Percentiles rank a stretch among this genome's conserved stretches.
Conservation (phyloP, 2,888 invertebrate species). For the Brachycybe producta region DNA sequence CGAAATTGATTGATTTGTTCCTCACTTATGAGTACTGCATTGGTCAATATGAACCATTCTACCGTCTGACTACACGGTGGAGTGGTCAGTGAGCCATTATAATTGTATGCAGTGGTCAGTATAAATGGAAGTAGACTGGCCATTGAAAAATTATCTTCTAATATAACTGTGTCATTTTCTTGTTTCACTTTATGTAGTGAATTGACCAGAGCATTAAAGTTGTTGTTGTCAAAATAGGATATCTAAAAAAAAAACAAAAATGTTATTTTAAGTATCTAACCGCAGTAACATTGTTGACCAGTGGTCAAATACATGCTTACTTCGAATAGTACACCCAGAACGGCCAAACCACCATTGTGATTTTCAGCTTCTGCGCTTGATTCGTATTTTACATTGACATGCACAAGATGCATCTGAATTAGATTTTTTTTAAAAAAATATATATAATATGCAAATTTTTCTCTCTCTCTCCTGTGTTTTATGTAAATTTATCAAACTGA, state of each 20-base stretch:
- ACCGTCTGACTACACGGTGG: not conserved
- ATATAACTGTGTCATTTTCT: not conserved
- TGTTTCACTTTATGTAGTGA: not conserved
- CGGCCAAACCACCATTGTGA: not conserved
- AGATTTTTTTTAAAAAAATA: too few relatives aligned
- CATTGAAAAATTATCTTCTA: not conserved
- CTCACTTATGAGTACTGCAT: not conserved
- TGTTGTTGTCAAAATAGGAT: not conserved
- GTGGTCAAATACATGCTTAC: too few relatives aligned
- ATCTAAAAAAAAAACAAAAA: not conserved
- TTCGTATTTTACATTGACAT: not conserved
- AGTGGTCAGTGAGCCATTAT: not conserved
- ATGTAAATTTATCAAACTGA: too few relatives aligned
- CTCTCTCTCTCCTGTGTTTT: too few relatives aligned
- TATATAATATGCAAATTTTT: not conserved
- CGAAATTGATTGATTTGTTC: not conserved
- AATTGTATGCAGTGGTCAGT: not conserved
- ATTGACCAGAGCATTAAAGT: not conserved
- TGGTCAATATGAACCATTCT: not conserved
- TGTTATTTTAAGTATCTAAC: too few relatives aligned
- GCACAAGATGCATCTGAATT: not conserved
- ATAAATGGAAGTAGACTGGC: not conserved
- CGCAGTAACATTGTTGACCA: too few relatives aligned
- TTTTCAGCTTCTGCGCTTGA: not conserved
- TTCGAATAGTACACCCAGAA: not conserved